Percentiles rank a stretch among this genome's conserved stretches.
Conservation (phyloP, 2,113 vertebrate species). For the Gopherus evgoodei region DNA sequence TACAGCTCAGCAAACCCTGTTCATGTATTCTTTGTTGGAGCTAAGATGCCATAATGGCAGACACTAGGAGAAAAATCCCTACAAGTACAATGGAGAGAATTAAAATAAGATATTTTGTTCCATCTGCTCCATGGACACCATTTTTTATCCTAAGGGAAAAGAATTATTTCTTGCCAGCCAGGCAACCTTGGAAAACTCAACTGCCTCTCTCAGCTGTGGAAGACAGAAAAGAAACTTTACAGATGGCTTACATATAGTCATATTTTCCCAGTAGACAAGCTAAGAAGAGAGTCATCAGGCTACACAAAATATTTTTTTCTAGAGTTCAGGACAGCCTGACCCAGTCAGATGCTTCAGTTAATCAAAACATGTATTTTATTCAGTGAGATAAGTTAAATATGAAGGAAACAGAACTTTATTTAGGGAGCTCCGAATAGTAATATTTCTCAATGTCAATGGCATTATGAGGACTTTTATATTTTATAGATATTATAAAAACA, state of each 20-base stretch:
- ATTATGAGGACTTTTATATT: not conserved
- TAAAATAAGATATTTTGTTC: not conserved
- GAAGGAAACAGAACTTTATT: not conserved
- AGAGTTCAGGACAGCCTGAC: not conserved
- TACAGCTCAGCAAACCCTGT: not conserved
- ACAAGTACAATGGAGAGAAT: not conserved
- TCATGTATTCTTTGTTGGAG: not conserved
- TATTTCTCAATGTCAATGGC: not conserved
- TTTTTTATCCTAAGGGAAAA: not conserved
- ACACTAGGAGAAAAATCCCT: not conserved
- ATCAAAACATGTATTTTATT: not conserved
- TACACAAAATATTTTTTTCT: not conserved
- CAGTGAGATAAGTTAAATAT: not conserved
- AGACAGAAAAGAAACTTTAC: not conserved
- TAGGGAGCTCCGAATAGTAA: not conserved
- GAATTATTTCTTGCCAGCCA: not conserved
- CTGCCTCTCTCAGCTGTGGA: not conserved
- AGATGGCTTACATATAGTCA: not conserved
- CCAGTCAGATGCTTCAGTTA: not conserved
- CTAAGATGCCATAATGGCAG: not conserved
- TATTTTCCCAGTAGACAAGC: not conserved
- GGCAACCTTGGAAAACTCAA: not conserved
- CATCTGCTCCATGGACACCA: not conserved
- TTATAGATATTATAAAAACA: rapidly evolving
- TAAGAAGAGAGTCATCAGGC: not conserved